phyloP scores from a whole-genome alignment of 2,888 invertebrate genomes.

The Pharmacophagus antenor region DNA sequence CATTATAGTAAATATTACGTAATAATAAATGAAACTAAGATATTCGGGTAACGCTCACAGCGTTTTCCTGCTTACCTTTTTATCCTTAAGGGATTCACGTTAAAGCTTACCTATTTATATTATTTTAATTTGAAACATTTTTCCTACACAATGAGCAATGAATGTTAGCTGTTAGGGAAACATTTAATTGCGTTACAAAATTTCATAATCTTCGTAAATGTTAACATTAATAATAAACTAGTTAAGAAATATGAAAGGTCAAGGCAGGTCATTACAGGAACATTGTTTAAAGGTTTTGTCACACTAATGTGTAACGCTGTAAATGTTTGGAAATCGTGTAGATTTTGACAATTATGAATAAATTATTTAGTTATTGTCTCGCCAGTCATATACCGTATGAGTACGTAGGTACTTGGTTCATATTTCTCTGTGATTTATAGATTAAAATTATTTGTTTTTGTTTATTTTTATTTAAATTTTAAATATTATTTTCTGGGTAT shows the following conservation, averaged over 20 bases:
- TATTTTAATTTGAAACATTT: not conserved
- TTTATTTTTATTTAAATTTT: no score
- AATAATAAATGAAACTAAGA: no score
- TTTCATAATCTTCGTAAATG: conserved; percentile 29
- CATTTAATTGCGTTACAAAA: conserved; percentile 24
- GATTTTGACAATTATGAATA: not conserved
- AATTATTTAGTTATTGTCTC: no score
- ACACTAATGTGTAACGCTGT: conserved; percentile 11
- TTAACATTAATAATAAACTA: conserved; percentile 10
- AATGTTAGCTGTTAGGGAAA: conserved; percentile 18
- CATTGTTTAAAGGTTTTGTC: conserved; percentile 13
- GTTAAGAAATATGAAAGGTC: conserved; percentile 28
- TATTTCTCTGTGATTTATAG: no score
- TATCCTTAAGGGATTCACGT: not conserved
- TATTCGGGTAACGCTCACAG: no score
- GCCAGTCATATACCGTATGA: no score
- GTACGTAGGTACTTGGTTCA: no score
- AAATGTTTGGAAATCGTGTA: not conserved
- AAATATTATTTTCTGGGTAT: no score
- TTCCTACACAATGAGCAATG: conserved; percentile 5
- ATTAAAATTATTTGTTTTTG: no score
- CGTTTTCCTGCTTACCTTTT: conserved; percentile 3
- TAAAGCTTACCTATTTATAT: not conserved
- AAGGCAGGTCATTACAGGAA: conserved; percentile 27
- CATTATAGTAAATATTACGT: no score